Evolutionary conservation across 2,888 invertebrate species (phyloP), one percentile per base, ranked within the genome.

Genomic region (Frankliniella intonsa): DNA sequence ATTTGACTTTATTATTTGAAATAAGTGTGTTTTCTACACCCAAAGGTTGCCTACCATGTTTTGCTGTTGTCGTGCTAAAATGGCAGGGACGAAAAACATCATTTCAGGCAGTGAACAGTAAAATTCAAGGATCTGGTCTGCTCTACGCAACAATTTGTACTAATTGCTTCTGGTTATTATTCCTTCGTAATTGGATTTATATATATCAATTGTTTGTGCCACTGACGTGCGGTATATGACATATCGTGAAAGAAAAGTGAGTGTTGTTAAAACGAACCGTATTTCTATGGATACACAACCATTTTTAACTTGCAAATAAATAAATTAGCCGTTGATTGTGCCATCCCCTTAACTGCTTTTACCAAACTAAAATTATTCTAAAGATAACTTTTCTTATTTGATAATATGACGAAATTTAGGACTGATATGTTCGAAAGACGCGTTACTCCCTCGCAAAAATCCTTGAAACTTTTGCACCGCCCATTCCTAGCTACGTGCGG

Each of bases 61-160:
- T 76, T 76, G 69, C 22, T 76, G 25, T 76, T 76, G 9, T 76
- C n/a, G 22, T 76, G 69, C 25, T 76, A 76, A 69, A 76, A 76
- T 76, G 69, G 69, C 69, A 22, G 69, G 5, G 1, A 25, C 22
- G 8, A 25, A 12, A 25, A 22, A 76, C 10, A 25, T 9, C 22
- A 25, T 22, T 25, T 25, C 22, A 2, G 25, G 25, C 69, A 5
- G 25, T 5, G 25, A 76, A 12, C 25, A 12, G 69, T 76, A 10
- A 76, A 76, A 76, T 76, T 76, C 22, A 8, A 25, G 22, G 69
- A 25, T 76, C 25, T 76, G 12, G 22, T n/a, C 25, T 22, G 22
- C 12, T 25, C 25, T 25, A 25, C 69, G 25, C 25, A 76, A 76
- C 69, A 76, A 12, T 22, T 76, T 25, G 22, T n/a, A 12, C n/a